Conservation (phyloP, 2,797 vertebrate genomes). For the Alosa sapidissima region DNA sequence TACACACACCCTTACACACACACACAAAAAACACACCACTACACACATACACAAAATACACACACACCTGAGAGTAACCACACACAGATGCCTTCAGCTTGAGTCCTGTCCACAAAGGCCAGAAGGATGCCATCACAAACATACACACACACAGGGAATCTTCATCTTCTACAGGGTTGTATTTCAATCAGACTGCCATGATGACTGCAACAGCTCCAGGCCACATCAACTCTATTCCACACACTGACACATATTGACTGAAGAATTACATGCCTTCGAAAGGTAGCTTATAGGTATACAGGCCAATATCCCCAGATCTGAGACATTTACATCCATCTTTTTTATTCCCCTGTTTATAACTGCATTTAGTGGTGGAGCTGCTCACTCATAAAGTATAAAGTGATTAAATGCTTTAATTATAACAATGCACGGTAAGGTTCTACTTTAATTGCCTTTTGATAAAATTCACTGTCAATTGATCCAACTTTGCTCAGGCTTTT, state of each 20-base stretch:
- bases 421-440: neutral
- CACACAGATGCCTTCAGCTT: no score
- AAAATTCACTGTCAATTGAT: neutral
- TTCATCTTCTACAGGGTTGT: conserved; percentile 1
- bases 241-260: neutral
- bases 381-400: neutral
- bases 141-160: conserved; percentile 29
- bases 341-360: neutral
- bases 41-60: neutral
- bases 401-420: neutral
- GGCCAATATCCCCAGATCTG: neutral
- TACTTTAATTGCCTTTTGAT: neutral
- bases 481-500: neutral
- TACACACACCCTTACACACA: conserved; percentile 32
- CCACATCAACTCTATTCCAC: neutral
- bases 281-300: neutral
- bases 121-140: neutral
- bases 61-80: neutral
- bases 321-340: neutral
- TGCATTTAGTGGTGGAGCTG: neutral
- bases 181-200: neutral
- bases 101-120: no score
- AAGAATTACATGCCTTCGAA: neutral
- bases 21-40: conserved; percentile 21
- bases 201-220: no score